A percentile compares a stretch with the other conserved stretches of the same genome.
Conservation (phyloP, 1,140 invertebrate species). For the Samia ricini region DNA sequence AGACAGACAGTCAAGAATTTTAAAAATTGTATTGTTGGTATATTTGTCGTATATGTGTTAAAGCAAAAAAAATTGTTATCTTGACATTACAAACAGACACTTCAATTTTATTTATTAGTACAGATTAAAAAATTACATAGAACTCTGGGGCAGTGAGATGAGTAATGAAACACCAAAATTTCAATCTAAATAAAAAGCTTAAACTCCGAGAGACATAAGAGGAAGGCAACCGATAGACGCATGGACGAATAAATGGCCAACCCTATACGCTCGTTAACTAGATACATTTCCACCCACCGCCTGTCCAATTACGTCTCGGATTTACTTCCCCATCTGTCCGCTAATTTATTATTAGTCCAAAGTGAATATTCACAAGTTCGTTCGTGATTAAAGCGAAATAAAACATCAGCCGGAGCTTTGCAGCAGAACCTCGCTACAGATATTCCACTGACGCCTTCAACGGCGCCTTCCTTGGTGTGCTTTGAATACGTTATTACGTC, state of each 20-base stretch:
- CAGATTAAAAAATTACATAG: too few relatives aligned
- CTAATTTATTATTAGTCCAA: constrained; percentile 41
- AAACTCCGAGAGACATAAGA: background rate
- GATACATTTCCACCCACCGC: constrained; percentile 22
- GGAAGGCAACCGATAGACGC: background rate
- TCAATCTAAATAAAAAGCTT: background rate
- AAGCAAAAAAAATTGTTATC: too few relatives aligned
- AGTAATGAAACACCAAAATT: background rate
- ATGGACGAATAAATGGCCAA: background rate
- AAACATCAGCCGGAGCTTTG: constrained; percentile 34
- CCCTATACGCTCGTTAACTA: constrained; percentile 26
- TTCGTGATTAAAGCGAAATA: constrained; percentile 45
- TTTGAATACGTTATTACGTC: constrained; percentile 15
- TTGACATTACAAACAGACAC: too few relatives aligned
- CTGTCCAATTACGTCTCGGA: constrained; percentile 41
- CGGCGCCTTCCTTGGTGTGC: constrained; percentile 8
- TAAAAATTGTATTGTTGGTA: too few relatives aligned
- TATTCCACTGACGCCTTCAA: constrained; percentile 15
- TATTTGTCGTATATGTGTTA: too few relatives aligned
- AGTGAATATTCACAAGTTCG: constrained; percentile 43
- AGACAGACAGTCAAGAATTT: too few relatives aligned
- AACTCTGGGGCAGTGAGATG: too few relatives aligned
- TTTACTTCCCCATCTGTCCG: constrained; percentile 37
- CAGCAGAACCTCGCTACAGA: constrained; percentile 15
- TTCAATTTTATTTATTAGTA: too few relatives aligned